phyloP scores from a whole-genome alignment of 2,797 vertebrate genomes.

The Percopsis omiscomaycus region DNA sequence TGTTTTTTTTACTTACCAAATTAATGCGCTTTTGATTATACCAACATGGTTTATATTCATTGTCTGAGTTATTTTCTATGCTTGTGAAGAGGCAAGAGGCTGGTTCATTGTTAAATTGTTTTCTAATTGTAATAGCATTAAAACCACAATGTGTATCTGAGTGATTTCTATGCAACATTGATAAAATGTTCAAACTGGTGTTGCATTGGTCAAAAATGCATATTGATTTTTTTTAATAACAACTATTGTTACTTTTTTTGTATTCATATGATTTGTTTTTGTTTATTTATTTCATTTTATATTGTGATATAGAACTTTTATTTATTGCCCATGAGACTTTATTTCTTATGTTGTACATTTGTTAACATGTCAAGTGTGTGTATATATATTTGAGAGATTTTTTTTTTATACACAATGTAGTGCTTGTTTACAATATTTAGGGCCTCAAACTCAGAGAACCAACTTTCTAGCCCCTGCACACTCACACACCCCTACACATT shows the following conservation, averaged over 20 bases:
- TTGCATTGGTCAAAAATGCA: constrained; percentile 30
- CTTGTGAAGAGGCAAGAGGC: constrained; percentile 29
- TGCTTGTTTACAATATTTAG: constrained; percentile 73
- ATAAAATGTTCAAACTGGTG: constrained; percentile 40
- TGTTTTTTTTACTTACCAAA: constrained; percentile 7
- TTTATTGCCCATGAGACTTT: constrained; percentile 49
- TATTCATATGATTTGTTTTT: constrained; percentile 42
- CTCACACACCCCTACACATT: constrained; percentile 22
- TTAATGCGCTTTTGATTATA: constrained; percentile 17
- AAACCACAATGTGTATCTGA: constrained; percentile 73
- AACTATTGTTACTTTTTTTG: constrained; percentile 1
- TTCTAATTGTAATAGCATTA: constrained; percentile 78
- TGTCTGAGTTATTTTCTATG: constrained; percentile 21
- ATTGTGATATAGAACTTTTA: constrained; percentile 41
- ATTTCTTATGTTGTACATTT: constrained; percentile 61
- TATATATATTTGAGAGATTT: constrained; percentile 40
- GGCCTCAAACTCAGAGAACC: constrained; percentile 62
- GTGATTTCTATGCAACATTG: constrained; percentile 93
- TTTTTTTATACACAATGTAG: constrained; percentile 66
- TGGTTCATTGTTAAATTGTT: constrained; percentile 54
- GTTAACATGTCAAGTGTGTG: constrained; percentile 72
- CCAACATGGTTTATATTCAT: neutral
- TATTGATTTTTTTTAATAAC: constrained; percentile 46
- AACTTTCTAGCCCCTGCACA: constrained; percentile 54
- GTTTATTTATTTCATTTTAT: constrained; percentile 37